Base-by-base conservation (phyloP, 2,888 invertebrate species). In the Rotaria macrura region DNA sequence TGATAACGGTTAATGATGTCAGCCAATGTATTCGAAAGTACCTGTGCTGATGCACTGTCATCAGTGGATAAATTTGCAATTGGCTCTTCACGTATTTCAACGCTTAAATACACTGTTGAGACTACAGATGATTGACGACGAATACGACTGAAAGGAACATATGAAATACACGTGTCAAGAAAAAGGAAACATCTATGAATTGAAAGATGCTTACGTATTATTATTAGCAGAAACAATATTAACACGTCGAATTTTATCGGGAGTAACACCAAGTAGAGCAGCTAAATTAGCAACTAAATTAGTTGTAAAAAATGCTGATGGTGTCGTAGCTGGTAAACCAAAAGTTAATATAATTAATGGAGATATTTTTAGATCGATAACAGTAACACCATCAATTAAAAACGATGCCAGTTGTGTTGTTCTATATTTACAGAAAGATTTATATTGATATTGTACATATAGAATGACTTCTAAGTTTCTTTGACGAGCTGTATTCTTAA, bases 221-320 rank as follows among this genome's bases (percentile, higher is more conserved):
- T 5, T 40, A n/a, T 40, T 86, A 29, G 84, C 86, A 20, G 74
- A 54, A 40, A 86, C 83, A 25, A 84, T 86, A 23, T 84, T 84
- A 7, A 86, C 86, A 55, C 65, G 72, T 83, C 86, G 72, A 34
- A 86, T 86, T 34, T 40, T 74, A 34, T 72, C 52, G 9, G 38
- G 6, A 54, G 74, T 40, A 43, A 86, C 74, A 38, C 84, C 84
- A 4, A 84, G 54, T 25, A 86, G 38, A 85, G 49, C 38, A 83
- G 84, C 84, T 54, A 84, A 79, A 84, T 86, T 86, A 34, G 34
- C 34, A 17, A 86, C 86, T 17, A 84, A n/a, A 40, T 57, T 86
- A 25, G 74, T 43, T 5, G 34, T 38, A 57, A 84, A 86, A 38
- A 86, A 86, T 25, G 54, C 54, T 29, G 65, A 47, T 52, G 84